Percentiles rank a stretch among this genome's conserved stretches.
Evolutionary conservation across 2,888 invertebrate genomes (phyloP).

Genomic region (Eupithecia insigniata): DNA sequence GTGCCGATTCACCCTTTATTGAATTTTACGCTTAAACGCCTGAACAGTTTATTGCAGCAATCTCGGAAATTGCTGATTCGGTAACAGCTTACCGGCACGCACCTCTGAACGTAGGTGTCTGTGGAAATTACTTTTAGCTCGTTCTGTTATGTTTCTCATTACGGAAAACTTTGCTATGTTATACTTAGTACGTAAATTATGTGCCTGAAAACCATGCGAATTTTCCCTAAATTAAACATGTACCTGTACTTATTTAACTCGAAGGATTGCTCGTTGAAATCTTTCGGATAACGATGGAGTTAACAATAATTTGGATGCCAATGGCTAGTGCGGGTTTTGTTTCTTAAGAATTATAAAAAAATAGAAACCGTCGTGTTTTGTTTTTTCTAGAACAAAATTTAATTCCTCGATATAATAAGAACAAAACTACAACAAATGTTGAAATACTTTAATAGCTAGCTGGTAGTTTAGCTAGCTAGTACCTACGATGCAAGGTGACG

Average conservation of each 20-base stretch:
- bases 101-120: slow-evolving; percentile 37
- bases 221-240: not conserved
- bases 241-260: not conserved
- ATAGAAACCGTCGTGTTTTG: not conserved
- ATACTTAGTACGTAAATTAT: not conserved
- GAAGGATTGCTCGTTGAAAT: not conserved
- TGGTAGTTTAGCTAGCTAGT: not conserved
- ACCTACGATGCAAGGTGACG: too few relatives aligned
- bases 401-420: not conserved
- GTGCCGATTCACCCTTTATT: slow-evolving; percentile 44
- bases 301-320: not conserved
- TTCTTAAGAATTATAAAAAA: not conserved
- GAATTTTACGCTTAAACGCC: slow-evolving; percentile 50
- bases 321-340: not conserved
- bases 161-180: slow-evolving; percentile 5
- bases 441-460: not conserved
- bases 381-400: not conserved
- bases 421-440: not conserved
- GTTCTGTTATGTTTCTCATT: slow-evolving; percentile 18
- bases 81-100: slow-evolving; percentile 62
- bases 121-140: slow-evolving; percentile 26
- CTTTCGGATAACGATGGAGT: not conserved
- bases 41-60: slow-evolving; percentile 53
- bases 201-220: not conserved
- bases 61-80: slow-evolving; percentile 51